A percentile compares a stretch with the other conserved stretches of the same genome.
These are phyloP conservation scores for Patella vulgata DNA, from an alignment of 1,140 invertebrate genomes.

Conservation along the genomic window DNA sequence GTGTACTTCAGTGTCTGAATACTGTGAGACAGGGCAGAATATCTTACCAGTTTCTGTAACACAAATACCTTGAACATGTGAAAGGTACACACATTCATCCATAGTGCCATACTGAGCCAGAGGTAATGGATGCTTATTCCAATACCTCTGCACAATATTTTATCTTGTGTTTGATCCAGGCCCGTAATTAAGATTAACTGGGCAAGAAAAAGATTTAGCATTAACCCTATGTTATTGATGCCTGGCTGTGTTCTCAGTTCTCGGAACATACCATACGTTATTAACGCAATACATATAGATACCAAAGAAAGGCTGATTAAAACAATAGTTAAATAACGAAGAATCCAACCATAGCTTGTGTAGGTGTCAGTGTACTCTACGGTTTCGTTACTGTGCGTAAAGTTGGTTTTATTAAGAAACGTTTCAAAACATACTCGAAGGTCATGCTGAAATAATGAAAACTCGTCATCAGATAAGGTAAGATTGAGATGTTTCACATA, in stretches of 20 bases:
- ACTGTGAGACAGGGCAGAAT: not conserved
- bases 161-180: slow-evolving; percentile 26
- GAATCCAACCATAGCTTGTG: too few relatives aligned
- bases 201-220: slow-evolving; percentile 62
- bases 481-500: too few relatives aligned
- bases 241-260: slow-evolving; percentile 67
- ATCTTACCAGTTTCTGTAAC: slow-evolving; percentile 19
- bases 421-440: too few relatives aligned
- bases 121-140: slow-evolving; percentile 89
- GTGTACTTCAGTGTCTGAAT: slow-evolving; percentile 21
- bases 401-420: too few relatives aligned
- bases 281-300: slow-evolving; percentile 66
- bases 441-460: too few relatives aligned
- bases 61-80: slow-evolving; percentile 70
- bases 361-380: too few relatives aligned
- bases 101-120: slow-evolving; percentile 91
- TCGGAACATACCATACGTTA: slow-evolving; percentile 63
- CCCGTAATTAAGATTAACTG: slow-evolving; percentile 67
- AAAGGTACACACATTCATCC: slow-evolving; percentile 91
- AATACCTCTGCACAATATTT: slow-evolving; percentile 66
- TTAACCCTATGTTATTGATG: slow-evolving; percentile 67
- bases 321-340: too few relatives aligned
- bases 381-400: too few relatives aligned
- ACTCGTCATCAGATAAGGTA: too few relatives aligned
- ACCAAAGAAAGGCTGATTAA: slow-evolving; percentile 53